These are phyloP conservation scores for Patella caerulea DNA, from an alignment of 2,888 invertebrate species.

Conservation along the genomic window DNA sequence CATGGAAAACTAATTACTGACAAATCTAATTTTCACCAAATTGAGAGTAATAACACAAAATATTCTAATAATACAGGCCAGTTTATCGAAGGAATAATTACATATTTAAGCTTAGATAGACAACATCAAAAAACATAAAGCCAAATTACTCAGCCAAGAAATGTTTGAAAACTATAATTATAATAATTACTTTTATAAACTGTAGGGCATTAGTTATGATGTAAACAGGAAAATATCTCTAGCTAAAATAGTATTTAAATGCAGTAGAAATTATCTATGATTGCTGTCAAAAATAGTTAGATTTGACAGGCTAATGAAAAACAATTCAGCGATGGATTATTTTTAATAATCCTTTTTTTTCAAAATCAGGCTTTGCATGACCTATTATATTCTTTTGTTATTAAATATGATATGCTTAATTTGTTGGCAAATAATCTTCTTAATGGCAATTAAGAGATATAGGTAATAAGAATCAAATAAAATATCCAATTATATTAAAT, in stretches of 20 bases:
- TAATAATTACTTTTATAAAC: slow-evolving; percentile 8
- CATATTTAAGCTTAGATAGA: slow-evolving; percentile 10
- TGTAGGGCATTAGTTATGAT: slow-evolving; percentile 3
- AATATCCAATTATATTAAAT: too few species aligned
- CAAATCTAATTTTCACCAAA: slow-evolving; percentile 8
- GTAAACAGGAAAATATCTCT: slow-evolving; percentile 7
- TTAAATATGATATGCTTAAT: too few species aligned
- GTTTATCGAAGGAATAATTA: slow-evolving; percentile 5
- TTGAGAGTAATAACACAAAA: slow-evolving; percentile 11
- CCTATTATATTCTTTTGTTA: too few species aligned
- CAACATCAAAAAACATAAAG: slow-evolving; percentile 11
- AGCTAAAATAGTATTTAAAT: slow-evolving; percentile 8
- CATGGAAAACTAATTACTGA: slow-evolving; percentile 11
- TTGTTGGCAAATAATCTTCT: too few species aligned
- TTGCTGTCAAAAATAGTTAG: background rate
- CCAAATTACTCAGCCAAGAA: slow-evolving; percentile 11
- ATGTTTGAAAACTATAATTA: slow-evolving; percentile 13
- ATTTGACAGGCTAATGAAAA: slow-evolving; percentile 9
- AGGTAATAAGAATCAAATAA: too few species aligned
- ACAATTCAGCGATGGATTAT: background rate
- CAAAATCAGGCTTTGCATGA: background rate
- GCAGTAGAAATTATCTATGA: slow-evolving; percentile 11
- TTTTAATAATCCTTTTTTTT: too few species aligned
- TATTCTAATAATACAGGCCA: slow-evolving; percentile 11
- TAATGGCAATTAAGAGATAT: too few species aligned